These are phyloP conservation scores for Synanthedon andrenaeformis DNA, from an alignment of 2,888 invertebrate genomes.

Conservation along the genomic window DNA sequence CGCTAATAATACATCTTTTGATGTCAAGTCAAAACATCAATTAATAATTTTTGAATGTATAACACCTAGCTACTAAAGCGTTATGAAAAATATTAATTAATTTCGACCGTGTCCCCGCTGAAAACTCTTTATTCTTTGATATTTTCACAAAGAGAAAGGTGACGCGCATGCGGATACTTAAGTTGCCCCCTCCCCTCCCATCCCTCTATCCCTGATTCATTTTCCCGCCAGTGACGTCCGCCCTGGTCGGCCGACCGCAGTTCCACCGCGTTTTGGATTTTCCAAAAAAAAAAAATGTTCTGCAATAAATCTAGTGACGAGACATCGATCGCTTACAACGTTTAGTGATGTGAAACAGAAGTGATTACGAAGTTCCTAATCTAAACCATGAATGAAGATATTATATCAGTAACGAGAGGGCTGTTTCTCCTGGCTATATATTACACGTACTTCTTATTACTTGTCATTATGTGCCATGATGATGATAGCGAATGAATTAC, in stretches of 20 bases:
- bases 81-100: no score
- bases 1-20: no score
- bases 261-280: slow-evolving; percentile 6
- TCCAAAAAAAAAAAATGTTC: slow-evolving; percentile 10
- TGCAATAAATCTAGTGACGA: slow-evolving; percentile 11
- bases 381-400: slow-evolving; percentile 20
- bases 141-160: background rate
- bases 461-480: slow-evolving; percentile 53
- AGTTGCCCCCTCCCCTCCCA: slow-evolving; percentile 15
- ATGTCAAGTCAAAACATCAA: no score
- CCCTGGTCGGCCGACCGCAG: slow-evolving; percentile 18
- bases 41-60: no score
- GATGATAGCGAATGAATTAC: slow-evolving; percentile 33
- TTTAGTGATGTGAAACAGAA: slow-evolving; percentile 1
- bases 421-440: slow-evolving; percentile 11
- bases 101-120: background rate
- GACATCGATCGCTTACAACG: slow-evolving; percentile 7
- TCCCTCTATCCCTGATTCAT: slow-evolving; percentile 15
- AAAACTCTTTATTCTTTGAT: background rate
- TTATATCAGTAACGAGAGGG: slow-evolving; percentile 16
- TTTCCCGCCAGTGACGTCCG: slow-evolving; percentile 46
- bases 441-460: slow-evolving; percentile 33
- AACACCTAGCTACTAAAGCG: no score
- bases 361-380: slow-evolving; percentile 21
- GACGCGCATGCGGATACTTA: slow-evolving; percentile 41